phyloP scores from a whole-genome alignment of 2,113 vertebrate species.

The Tonatia bakeri region DNA sequence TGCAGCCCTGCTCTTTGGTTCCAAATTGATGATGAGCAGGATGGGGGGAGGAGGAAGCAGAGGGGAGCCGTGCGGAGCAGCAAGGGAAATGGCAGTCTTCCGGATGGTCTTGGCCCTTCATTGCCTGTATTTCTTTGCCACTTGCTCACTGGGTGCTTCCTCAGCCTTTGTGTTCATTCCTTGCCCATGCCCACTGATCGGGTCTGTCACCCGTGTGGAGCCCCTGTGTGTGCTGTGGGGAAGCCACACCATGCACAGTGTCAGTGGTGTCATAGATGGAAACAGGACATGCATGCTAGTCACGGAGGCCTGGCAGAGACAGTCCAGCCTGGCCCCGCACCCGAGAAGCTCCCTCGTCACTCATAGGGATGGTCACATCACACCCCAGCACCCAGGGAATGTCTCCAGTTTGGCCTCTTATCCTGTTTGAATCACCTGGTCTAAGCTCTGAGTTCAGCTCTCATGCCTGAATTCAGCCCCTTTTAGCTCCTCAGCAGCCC shows the following conservation, averaged over 20 bases:
- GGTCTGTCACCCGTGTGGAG: background rate
- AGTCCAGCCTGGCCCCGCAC: background rate
- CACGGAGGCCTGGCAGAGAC: background rate
- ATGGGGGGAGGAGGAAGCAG: background rate
- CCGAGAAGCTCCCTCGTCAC: no score
- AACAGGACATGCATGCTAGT: rapidly evolving
- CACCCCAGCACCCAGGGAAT: background rate
- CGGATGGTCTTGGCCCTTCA: rapidly evolving
- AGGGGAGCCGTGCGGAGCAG: background rate
- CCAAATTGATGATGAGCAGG: background rate
- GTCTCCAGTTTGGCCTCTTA: background rate
- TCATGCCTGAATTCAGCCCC: background rate
- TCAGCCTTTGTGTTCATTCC: background rate
- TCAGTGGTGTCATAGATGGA: rapidly evolving
- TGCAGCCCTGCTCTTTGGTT: background rate
- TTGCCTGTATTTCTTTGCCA: background rate
- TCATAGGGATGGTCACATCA: rapidly evolving
- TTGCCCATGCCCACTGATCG: rapidly evolving
- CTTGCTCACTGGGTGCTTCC: background rate
- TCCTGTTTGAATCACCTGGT: background rate
- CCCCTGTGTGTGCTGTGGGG: rapidly evolving
- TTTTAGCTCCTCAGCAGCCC: background rate
- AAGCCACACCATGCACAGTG: rapidly evolving
- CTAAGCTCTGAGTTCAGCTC: background rate
- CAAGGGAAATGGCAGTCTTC: rapidly evolving